Evolutionary conservation across 2,888 invertebrate genomes (phyloP).

Genomic region (Dryococelus australis): DNA sequence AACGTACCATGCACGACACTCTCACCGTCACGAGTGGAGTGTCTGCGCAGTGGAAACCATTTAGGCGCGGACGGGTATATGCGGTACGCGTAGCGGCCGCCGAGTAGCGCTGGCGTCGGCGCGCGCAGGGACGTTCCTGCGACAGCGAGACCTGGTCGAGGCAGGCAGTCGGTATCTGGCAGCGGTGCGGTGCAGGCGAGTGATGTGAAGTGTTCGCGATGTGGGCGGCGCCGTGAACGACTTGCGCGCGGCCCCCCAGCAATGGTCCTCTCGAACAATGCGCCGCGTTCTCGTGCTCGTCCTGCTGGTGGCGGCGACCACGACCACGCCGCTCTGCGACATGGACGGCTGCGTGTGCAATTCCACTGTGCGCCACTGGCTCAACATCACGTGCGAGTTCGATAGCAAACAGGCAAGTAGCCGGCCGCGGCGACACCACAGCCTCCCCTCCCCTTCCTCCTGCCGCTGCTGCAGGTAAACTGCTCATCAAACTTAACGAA

Average conservation of each 20-base stretch:
- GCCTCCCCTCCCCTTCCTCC: neutral
- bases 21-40: neutral
- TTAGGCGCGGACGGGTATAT: neutral
- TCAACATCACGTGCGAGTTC: slow-evolving; percentile 70
- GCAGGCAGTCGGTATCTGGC: neutral
- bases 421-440: neutral
- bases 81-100: neutral
- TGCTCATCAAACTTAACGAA: too few relatives aligned
- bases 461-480: neutral
- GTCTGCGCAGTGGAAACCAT: neutral
- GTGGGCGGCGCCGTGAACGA: neutral
- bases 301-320: slow-evolving; percentile 23
- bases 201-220: neutral
- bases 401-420: slow-evolving; percentile 66
- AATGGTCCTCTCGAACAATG: slow-evolving; percentile 16
- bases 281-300: slow-evolving; percentile 31
- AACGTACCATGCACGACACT: too few relatives aligned
- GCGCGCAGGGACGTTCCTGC: neutral
- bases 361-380: slow-evolving; percentile 67
- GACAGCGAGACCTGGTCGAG: neutral
- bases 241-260: neutral
- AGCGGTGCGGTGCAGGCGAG: neutral
- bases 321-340: slow-evolving; percentile 24
- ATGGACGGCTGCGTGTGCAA: slow-evolving; percentile 66
- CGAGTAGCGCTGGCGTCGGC: neutral